phyloP scores from a whole-genome alignment of 2,113 vertebrate species.

The Silurus glanis region DNA sequence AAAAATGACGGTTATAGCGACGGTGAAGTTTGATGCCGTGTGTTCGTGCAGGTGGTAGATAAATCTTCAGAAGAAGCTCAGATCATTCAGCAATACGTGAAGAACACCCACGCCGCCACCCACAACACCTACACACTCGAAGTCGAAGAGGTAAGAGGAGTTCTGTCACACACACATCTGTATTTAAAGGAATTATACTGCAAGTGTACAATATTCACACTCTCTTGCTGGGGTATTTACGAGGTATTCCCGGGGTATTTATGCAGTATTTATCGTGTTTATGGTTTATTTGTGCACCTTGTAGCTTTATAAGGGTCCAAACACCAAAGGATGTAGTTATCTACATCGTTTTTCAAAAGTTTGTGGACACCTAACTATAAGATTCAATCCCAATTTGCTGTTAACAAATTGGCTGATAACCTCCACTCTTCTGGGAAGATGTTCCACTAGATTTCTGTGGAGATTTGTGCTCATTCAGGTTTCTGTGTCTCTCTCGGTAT shows the following conservation, averaged over 20 bases:
- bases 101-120: conserved; percentile 95
- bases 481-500: too few species aligned
- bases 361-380: not conserved
- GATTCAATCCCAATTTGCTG: too few species aligned
- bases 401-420: too few species aligned
- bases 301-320: not conserved
- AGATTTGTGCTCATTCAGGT: too few species aligned
- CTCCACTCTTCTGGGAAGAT: too few species aligned
- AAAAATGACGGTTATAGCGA: not conserved
- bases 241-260: too few species aligned
- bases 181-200: not conserved
- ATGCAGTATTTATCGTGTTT: too few species aligned
- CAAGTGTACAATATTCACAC: not conserved
- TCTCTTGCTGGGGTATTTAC: too few species aligned
- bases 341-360: not conserved
- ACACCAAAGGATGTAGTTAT: not conserved
- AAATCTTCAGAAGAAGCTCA: conserved; percentile 85
- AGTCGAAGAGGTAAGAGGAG: conserved; percentile 83
- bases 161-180: too few species aligned
- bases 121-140: conserved; percentile 94
- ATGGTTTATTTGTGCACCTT: too few species aligned
- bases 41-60: conserved; percentile 83
- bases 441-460: too few species aligned
- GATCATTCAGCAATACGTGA: conserved; percentile 88
- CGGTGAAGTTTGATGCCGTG: not conserved